Percentiles rank a stretch among this genome's conserved stretches.
These are phyloP conservation scores for Sipha maydis DNA, from an alignment of 2,888 invertebrate genomes.

Conservation along the genomic window DNA sequence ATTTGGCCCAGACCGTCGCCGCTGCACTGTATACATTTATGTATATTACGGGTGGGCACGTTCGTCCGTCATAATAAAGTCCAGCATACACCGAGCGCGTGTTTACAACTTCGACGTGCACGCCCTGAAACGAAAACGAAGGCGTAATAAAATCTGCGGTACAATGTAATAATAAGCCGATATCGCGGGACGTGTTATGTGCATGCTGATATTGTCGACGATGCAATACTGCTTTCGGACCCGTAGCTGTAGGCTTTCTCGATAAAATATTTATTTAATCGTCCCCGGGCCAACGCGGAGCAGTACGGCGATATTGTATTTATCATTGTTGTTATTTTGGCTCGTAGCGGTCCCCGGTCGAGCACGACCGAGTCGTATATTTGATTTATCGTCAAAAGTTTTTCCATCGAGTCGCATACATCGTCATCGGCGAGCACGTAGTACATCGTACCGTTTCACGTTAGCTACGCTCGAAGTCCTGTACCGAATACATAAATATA, in stretches of 20 bases:
- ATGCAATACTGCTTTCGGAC: not conserved
- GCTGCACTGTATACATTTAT: no score
- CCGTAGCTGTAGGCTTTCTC: no score
- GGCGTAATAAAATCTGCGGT: not conserved
- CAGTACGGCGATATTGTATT: no score
- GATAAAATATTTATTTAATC: no score
- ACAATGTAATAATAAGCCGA: conserved; percentile 6
- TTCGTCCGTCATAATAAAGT: not conserved
- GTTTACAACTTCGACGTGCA: not conserved
- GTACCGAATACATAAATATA: no score
- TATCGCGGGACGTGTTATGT: not conserved
- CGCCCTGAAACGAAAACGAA: conserved; percentile 2
- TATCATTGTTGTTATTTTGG: no score
- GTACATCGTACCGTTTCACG: no score
- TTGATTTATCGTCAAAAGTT: conserved; percentile 16
- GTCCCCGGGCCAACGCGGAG: no score
- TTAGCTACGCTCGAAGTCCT: no score
- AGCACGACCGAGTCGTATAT: not conserved
- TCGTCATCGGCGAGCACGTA: no score
- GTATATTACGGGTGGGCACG: not conserved
- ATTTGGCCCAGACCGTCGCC: no score
- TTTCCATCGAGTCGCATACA: not conserved
- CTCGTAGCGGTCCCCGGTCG: no score
- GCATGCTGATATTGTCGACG: not conserved
- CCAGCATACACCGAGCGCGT: not conserved